phyloP scores from a whole-genome alignment of 2,113 vertebrate species.

The Rattus norvegicus region DNA sequence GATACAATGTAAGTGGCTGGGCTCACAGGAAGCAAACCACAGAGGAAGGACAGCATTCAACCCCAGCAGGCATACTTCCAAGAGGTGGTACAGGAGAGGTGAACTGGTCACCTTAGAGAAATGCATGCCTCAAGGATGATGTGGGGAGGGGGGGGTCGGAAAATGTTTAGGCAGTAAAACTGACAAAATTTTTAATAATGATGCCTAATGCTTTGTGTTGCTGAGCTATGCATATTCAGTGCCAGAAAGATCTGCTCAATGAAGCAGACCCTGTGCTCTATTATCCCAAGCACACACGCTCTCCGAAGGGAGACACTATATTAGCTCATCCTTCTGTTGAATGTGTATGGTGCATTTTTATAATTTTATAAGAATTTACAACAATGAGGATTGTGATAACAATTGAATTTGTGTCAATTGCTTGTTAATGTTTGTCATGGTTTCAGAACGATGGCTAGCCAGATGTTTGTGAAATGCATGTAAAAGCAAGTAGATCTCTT shows the following conservation, averaged over 20 bases:
- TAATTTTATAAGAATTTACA: slow-evolving; percentile 15
- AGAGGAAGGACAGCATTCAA: neutral
- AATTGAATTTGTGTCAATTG: slow-evolving; percentile 28
- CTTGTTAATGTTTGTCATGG: neutral
- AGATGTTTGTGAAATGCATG: slow-evolving; percentile 27
- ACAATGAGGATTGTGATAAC: slow-evolving; percentile 1
- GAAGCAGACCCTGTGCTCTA: slow-evolving; percentile 34
- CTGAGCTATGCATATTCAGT: slow-evolving; percentile 59
- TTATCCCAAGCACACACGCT: slow-evolving; percentile 9
- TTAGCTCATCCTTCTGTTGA: neutral
- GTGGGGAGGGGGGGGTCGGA: neutral
- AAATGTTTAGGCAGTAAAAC: slow-evolving; percentile 49
- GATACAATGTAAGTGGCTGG: neutral
- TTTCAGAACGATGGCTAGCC: slow-evolving; percentile 17
- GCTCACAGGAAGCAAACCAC: neutral
- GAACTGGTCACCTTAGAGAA: neutral
- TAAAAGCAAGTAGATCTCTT: neutral
- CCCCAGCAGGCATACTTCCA: neutral
- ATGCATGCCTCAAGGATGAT: neutral
- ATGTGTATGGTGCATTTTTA: neutral
- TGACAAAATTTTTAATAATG: slow-evolving; percentile 68
- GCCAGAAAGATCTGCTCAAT: slow-evolving; percentile 37
- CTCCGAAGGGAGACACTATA: neutral
- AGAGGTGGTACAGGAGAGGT: neutral
- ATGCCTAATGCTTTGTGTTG: slow-evolving; percentile 9